A percentile compares a stretch with the other conserved stretches of the same genome.
Evolutionary conservation across 2,888 invertebrate species (phyloP).

Genomic region (Nomada hirtipes): DNA sequence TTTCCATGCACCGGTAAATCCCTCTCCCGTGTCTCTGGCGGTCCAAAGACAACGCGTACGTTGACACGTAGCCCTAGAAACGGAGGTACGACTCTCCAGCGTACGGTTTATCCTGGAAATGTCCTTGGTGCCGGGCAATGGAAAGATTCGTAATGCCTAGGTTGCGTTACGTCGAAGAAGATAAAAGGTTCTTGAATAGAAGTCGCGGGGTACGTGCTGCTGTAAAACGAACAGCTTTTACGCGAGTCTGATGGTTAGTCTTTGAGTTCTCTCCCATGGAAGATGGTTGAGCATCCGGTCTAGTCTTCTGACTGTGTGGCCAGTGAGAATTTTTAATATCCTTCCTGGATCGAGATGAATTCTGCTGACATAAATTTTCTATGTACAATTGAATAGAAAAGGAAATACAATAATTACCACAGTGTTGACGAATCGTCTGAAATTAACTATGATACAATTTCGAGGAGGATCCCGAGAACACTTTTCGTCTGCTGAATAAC

Average conservation of each 20-base stretch:
- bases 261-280: constrained; percentile 13
- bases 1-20: constrained; percentile 43
- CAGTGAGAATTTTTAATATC: too few species aligned
- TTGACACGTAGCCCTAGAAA: constrained; percentile 63
- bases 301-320: too few species aligned
- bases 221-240: constrained; percentile 37
- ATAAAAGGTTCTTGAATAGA: constrained; percentile 55
- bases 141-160: constrained; percentile 44
- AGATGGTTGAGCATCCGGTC: too few species aligned
- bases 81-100: constrained; percentile 49
- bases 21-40: constrained; percentile 27
- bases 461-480: neutral
- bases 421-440: neutral
- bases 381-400: too few species aligned
- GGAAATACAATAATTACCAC: too few species aligned
- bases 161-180: constrained; percentile 60
- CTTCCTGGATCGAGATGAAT: too few species aligned
- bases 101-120: constrained; percentile 71
- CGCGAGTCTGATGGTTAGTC: neutral
- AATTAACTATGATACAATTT: neutral
- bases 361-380: too few species aligned
- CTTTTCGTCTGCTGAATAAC: neutral
- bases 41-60: constrained; percentile 53
- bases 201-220: constrained; percentile 41
- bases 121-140: constrained; percentile 45